A percentile compares a stretch with the other conserved stretches of the same genome.
phyloP scores from a whole-genome alignment of 2,797 vertebrate species.

The Channa striata region DNA sequence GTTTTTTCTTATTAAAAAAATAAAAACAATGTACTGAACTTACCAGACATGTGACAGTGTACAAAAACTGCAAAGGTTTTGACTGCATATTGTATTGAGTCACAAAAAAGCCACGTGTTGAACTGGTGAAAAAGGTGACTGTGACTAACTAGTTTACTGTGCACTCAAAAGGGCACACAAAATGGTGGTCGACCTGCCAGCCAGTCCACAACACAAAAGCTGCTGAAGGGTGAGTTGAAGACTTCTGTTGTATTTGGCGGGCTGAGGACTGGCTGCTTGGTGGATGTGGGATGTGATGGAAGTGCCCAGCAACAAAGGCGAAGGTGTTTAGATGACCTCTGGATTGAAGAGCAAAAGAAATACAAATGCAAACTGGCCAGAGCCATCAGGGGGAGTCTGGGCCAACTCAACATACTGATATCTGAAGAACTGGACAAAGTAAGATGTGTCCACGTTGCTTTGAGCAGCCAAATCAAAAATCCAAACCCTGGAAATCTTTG shows the following conservation, averaged over 20 bases:
- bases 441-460: slow-evolving; percentile 69
- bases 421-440: slow-evolving; percentile 82
- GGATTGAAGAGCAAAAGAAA: slow-evolving; percentile 87
- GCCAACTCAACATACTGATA: slow-evolving; percentile 55
- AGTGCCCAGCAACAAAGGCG: slow-evolving; percentile 49
- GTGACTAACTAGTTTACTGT: slow-evolving; percentile 65
- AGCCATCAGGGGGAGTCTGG: slow-evolving; percentile 76
- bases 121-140: neutral
- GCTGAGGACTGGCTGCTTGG: slow-evolving; percentile 46
- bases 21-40: too few species aligned
- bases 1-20: too few species aligned
- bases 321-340: slow-evolving; percentile 88
- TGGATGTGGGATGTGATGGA: slow-evolving; percentile 45
- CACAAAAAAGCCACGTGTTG: too few species aligned
- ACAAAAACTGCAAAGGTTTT: neutral
- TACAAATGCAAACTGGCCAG: slow-evolving; percentile 78
- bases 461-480: slow-evolving; percentile 20
- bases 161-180: slow-evolving; percentile 76
- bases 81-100: too few species aligned
- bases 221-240: slow-evolving; percentile 56
- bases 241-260: slow-evolving; percentile 32
- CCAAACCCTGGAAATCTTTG: slow-evolving; percentile 18
- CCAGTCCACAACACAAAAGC: slow-evolving; percentile 70
- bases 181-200: slow-evolving; percentile 68
- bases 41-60: too few species aligned